These are phyloP conservation scores for Diplosoma virens DNA, from an alignment of 23 tunicate species.

Conservation along the genomic window DNA sequence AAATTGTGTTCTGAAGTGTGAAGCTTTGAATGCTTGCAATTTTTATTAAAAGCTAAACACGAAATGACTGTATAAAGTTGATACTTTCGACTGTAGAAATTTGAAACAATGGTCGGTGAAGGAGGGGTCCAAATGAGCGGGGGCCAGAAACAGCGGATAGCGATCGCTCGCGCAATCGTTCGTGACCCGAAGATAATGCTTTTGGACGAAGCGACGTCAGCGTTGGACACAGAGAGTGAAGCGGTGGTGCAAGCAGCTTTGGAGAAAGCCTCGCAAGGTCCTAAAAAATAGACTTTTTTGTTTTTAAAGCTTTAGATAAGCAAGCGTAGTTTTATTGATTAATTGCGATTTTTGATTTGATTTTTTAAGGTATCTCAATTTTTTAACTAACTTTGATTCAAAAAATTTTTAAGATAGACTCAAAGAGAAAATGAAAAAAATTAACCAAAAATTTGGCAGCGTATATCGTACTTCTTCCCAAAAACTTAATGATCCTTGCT, in stretches of 20 bases:
- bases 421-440: too few species aligned
- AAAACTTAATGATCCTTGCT: too few species aligned
- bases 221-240: slow-evolving; percentile 93
- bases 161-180: slow-evolving; percentile 96
- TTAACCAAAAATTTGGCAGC: too few species aligned
- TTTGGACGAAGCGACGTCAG: slow-evolving; percentile 97
- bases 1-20: neutral
- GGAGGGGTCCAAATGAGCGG: slow-evolving; percentile 88
- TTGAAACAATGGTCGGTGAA: slow-evolving; percentile 83
- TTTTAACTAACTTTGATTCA: too few species aligned
- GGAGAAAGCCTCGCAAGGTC: slow-evolving; percentile 88
- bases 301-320: too few species aligned
- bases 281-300: too few species aligned
- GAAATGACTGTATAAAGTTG: neutral
- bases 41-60: too few species aligned
- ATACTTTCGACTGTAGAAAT: slow-evolving; percentile 32
- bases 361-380: too few species aligned
- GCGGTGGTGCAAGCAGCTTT: slow-evolving; percentile 89
- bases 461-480: too few species aligned
- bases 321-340: too few species aligned
- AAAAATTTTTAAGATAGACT: too few species aligned
- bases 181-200: slow-evolving; percentile 92
- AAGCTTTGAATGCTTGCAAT: neutral
- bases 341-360: too few species aligned
- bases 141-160: slow-evolving; percentile 97